Evolutionary conservation across 2,888 invertebrate species (phyloP), one percentile per base, ranked within the genome.

Genomic region (Eulithis prunata): DNA sequence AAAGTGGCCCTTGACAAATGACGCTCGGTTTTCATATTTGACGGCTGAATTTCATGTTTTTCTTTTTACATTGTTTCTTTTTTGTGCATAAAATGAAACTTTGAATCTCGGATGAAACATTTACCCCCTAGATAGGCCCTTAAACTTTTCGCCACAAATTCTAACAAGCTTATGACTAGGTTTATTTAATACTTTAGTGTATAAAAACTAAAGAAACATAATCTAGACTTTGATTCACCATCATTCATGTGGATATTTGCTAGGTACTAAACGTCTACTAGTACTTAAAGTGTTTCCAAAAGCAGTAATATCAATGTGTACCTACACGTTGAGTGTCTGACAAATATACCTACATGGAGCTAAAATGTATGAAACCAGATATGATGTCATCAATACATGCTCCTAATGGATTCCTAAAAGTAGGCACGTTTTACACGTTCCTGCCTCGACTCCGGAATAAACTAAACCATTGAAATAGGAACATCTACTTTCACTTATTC

Each of bases 1-100:
- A 28, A 60, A 57, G 46, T 49, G 49, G 38, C 38, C 7, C 54
- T 56, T 65, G 41, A 47, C 38, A 28, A 64, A 57, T 53, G 4
- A 13, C 43, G n/a, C 45, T 47, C 14, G n/a, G 46, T 60, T 60
- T 60, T 38, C 10, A 57, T 41, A 38, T 32, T 4, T 47, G 46
- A 56, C 45, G 43, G 5, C 45, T 8, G 43, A 21, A 10, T 38
- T 14, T 58, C 41, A 14, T 13, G 5, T 49, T 14, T 47, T 2
- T 47, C 3, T 10, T 49, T 21, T 41, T 11, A 32, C 32, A 2
- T 32, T 21, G 21, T 38, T 38, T 38, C 38, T 38, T 41, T 41
- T 41, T 41, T 41, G 41, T 41, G 8, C 41, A 41, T 41, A 41
- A 41, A 41, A 41, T 32, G 4, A 32, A 41, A 11, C 41, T 41